Percentiles rank a stretch among this genome's conserved stretches.
These are phyloP conservation scores for Orgyia antiqua DNA, from an alignment of 2,888 invertebrate species.

Conservation along the genomic window DNA sequence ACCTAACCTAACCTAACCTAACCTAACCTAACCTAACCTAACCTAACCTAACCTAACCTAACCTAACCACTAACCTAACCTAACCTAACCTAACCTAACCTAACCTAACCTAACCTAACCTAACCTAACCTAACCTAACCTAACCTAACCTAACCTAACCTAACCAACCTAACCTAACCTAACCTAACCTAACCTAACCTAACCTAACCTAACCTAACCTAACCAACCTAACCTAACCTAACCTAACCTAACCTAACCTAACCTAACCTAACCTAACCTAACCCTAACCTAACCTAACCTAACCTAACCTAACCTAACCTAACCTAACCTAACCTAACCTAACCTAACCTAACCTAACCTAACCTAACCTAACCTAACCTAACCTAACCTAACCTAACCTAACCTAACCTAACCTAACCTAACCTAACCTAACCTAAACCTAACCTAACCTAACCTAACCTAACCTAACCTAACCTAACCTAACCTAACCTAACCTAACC, in stretches of 20 bases:
- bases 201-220: slow-evolving; percentile 8
- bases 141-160: slow-evolving; percentile 8
- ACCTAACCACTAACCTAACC: slow-evolving; percentile 6
- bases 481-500: slow-evolving; percentile 5
- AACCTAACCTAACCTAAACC: slow-evolving; percentile 8
- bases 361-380: slow-evolving; percentile 8
- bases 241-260: slow-evolving; percentile 5
- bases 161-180: slow-evolving; percentile 8
- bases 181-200: slow-evolving; percentile 8
- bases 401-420: slow-evolving; percentile 8
- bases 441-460: slow-evolving; percentile 8
- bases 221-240: slow-evolving; percentile 4
- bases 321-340: slow-evolving; percentile 8
- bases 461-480: slow-evolving; percentile 5
- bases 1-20: slow-evolving; percentile 10
- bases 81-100: slow-evolving; percentile 8
- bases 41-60: slow-evolving; percentile 11
- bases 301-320: slow-evolving; percentile 7
- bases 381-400: slow-evolving; percentile 6
- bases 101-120: slow-evolving; percentile 8
- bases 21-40: slow-evolving; percentile 11
- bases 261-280: slow-evolving; percentile 7
- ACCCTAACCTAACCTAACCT: slow-evolving; percentile 4
- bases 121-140: slow-evolving; percentile 8
- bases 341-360: slow-evolving; percentile 8